Evolutionary conservation across 2,888 invertebrate genomes (phyloP).

Genomic region (Neoascia interrupta): DNA sequence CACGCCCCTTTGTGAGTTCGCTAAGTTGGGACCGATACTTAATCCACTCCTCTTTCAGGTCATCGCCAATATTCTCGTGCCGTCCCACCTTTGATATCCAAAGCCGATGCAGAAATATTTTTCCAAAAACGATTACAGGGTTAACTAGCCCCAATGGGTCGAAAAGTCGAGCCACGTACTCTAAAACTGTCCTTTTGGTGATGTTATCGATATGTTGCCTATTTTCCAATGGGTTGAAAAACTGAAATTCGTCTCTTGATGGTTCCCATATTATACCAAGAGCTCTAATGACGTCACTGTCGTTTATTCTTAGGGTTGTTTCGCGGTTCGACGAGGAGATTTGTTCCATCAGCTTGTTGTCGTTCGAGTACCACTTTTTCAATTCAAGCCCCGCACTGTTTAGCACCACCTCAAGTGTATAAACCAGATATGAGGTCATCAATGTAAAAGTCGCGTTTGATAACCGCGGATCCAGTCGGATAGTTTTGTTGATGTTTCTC

Average conservation of each 20-base stretch:
- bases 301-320: constrained; percentile 25
- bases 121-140: constrained; percentile 2
- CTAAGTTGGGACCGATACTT: constrained; percentile 7
- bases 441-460: constrained; percentile 66
- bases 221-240: constrained; percentile 8
- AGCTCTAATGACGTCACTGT: constrained; percentile 42
- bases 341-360: no score
- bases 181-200: constrained; percentile 34
- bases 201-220: not conserved
- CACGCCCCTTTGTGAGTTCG: constrained; percentile 1
- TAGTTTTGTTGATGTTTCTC: constrained; percentile 40
- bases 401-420: constrained; percentile 43
- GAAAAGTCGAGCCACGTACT: constrained; percentile 40
- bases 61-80: constrained; percentile 1
- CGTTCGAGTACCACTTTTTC: no score
- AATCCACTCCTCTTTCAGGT: constrained; percentile 18
- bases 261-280: constrained; percentile 21
- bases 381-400: constrained; percentile 45
- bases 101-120: not conserved
- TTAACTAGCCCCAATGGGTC: constrained; percentile 11
- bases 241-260: not conserved
- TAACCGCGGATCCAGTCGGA: constrained; percentile 60
- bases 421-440: constrained; percentile 60
- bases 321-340: constrained; percentile 1
- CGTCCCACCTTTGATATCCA: not conserved